Base-by-base conservation (phyloP, 2,888 invertebrate species). In the Cephus sareptanus region DNA sequence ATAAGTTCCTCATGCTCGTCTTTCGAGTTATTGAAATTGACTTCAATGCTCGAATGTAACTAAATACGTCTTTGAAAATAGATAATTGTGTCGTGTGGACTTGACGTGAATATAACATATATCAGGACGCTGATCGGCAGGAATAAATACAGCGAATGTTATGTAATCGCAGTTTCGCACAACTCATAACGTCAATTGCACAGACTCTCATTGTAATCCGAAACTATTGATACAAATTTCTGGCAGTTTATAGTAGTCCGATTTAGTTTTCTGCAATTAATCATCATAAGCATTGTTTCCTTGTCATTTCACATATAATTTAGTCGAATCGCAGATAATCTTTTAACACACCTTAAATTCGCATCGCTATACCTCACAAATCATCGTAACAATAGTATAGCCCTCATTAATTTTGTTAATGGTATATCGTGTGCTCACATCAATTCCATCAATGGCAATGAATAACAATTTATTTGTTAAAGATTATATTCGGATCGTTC, bases 401-500 rank as follows among this genome's bases (percentile, higher is more conserved):
- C 34, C 71, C 71, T 71, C 71, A 33, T 78, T 81, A 80, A 77
- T 74, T 80, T 81, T 76, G 69, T 69, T 83, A 84, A 83, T 73
- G 71, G 77, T 84, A 86, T 82, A 34, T 71, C 71, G 81, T 82
- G 83, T 84, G 85, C 80, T 82, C 84, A 85, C 87, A 88, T 90
- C 89, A 90, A 90, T 90, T 90, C 90, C 90, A 89, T 90, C 85
- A 87, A 87, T 85, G 89, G 89, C 88, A 88, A 87, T 87, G 83
- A 88, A 73, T 76, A 76, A 79, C 69, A 78, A 76, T 80, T 76
- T 76, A 34, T n/a, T 30, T 74, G 9, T 68, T 76, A 79, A 81
- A 82, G 78, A 76, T 80, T 81, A 81, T 76, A 84, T 76, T 78
- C 78, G 73, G 81, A 80, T 80, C 79, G 76, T 76, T 80, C 80